These are phyloP conservation scores for Chloroceryle aenea DNA, from an alignment of 2,113 vertebrate species.

Conservation along the genomic window DNA sequence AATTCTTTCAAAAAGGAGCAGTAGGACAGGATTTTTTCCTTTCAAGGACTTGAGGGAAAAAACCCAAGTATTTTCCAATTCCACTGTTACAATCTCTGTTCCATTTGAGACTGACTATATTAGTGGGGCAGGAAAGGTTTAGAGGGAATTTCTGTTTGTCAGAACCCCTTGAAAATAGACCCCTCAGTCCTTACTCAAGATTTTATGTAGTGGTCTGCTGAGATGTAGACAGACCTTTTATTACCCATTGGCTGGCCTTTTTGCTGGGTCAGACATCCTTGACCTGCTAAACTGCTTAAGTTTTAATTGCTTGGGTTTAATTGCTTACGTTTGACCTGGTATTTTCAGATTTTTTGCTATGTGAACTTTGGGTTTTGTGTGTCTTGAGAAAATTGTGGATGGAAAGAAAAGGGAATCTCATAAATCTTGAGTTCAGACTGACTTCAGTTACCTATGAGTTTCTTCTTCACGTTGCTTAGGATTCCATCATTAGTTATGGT, in stretches of 20 bases:
- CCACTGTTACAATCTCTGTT: background rate
- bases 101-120: background rate
- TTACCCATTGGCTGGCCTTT: background rate
- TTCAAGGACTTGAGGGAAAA: background rate
- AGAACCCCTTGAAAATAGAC: background rate
- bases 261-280: background rate
- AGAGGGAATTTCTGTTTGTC: background rate
- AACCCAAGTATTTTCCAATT: background rate
- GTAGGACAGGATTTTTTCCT: background rate
- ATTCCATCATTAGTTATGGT: background rate
- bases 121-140: background rate
- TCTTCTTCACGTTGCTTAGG: background rate
- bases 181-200: background rate
- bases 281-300: background rate
- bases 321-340: background rate
- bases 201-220: background rate
- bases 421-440: background rate
- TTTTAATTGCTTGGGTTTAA: slow-evolving; percentile 8
- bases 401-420: background rate
- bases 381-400: background rate
- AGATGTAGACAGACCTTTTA: background rate
- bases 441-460: background rate
- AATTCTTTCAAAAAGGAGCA: background rate
- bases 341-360: background rate
- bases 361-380: background rate